These are phyloP conservation scores for Cotesia vestalis DNA, from an alignment of 1,140 invertebrate species.

Conservation along the genomic window DNA sequence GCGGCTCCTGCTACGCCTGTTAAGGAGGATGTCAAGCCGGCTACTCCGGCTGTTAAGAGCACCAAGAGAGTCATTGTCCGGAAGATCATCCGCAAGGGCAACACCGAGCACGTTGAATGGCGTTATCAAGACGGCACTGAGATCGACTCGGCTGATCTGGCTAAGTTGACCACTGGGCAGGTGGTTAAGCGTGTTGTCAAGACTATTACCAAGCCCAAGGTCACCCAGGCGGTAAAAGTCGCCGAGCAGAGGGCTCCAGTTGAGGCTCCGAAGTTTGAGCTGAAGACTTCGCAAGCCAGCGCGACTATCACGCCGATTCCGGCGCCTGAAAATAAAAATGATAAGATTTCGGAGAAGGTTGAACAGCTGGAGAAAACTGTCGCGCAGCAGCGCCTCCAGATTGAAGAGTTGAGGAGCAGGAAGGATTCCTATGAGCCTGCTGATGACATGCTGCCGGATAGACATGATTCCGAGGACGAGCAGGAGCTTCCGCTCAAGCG, in stretches of 20 bases:
- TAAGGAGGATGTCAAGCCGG: not conserved
- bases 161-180: constrained; percentile 62
- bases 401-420: constrained; percentile 59
- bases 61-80: constrained; percentile 61
- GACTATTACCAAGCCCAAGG: constrained; percentile 54
- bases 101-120: constrained; percentile 59
- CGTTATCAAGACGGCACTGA: constrained; percentile 64
- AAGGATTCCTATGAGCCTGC: constrained; percentile 56
- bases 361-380: constrained; percentile 59
- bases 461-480: constrained; percentile 63
- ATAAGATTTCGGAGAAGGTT: constrained; percentile 59
- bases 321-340: constrained; percentile 27
- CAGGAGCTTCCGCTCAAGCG: constrained; percentile 62
- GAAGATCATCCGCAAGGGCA: constrained; percentile 62
- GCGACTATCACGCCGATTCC: constrained; percentile 35
- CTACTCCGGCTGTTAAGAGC: constrained; percentile 45
- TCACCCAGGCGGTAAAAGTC: constrained; percentile 53
- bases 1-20: not conserved
- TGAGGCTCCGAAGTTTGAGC: constrained; percentile 54
- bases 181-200: constrained; percentile 62
- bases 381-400: constrained; percentile 62
- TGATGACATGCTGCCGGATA: constrained; percentile 61
- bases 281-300: constrained; percentile 53
- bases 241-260: constrained; percentile 26
- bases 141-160: constrained; percentile 61